Conservation (phyloP, 2,113 vertebrate species). For the Theristicus caerulescens region DNA sequence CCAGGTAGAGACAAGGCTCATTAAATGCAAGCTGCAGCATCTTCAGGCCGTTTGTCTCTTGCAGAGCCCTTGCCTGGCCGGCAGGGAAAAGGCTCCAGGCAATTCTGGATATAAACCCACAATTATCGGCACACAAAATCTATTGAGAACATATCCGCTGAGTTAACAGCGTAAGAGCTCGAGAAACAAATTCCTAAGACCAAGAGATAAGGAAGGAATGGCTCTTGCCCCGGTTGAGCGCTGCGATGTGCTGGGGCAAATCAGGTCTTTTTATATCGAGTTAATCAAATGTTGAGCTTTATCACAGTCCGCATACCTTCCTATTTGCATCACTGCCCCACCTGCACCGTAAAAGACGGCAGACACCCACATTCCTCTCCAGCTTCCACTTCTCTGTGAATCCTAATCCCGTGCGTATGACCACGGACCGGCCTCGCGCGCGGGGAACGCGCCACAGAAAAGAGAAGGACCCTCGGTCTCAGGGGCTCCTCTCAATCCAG, state of each 20-base stretch:
- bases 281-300: neutral
- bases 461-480: neutral
- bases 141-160: neutral
- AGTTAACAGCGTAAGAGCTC: neutral
- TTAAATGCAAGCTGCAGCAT: neutral
- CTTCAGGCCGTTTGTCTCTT: neutral
- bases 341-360: rapidly evolving
- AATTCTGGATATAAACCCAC: neutral
- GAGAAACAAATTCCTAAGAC: neutral
- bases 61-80: neutral
- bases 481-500: neutral
- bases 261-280: rapidly evolving
- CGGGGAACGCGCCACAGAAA: rapidly evolving
- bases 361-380: neutral
- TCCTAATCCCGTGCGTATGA: rapidly evolving
- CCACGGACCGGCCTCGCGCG: neutral
- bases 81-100: neutral
- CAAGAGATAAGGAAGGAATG: neutral
- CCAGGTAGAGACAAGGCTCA: neutral
- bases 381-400: neutral
- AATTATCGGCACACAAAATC: neutral
- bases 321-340: neutral
- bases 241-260: neutral
- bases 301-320: neutral
- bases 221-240: neutral